Percentiles rank a stretch among this genome's conserved stretches.
phyloP scores from a whole-genome alignment of 2,888 invertebrate species.

The Heliconius sara region DNA sequence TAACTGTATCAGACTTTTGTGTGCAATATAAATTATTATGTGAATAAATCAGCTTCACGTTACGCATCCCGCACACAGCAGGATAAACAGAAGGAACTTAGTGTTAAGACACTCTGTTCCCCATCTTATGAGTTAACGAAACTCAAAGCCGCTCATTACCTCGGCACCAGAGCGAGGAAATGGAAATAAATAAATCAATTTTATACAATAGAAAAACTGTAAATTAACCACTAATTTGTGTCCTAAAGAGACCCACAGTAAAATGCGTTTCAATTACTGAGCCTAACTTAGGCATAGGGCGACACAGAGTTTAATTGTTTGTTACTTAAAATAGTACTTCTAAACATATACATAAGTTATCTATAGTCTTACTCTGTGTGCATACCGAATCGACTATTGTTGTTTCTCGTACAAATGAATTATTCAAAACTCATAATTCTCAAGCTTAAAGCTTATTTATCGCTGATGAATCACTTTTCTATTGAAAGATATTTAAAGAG shows the following conservation, averaged over 20 bases:
- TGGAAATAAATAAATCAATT: too few species aligned
- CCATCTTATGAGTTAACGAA: too few species aligned
- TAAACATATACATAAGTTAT: conserved; percentile 53
- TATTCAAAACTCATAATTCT: conserved; percentile 65
- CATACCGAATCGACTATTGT: conserved; percentile 62
- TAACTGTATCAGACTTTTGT: neutral
- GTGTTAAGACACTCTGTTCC: too few species aligned
- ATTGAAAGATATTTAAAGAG: conserved; percentile 40
- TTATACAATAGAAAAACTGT: neutral
- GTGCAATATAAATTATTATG: neutral
- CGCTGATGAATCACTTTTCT: conserved; percentile 57
- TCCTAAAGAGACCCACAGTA: neutral
- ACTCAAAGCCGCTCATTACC: too few species aligned
- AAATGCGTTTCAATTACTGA: conserved; percentile 36
- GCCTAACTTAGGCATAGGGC: conserved; percentile 19
- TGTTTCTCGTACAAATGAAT: conserved; percentile 61
- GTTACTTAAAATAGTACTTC: conserved; percentile 47
- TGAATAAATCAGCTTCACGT: neutral
- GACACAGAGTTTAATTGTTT: conserved; percentile 43
- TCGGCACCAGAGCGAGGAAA: too few species aligned
- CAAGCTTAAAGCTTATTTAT: conserved; percentile 60
- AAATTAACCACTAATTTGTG: neutral
- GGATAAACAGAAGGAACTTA: too few species aligned
- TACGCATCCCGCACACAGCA: too few species aligned
- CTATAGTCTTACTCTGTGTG: conserved; percentile 56